Evolutionary conservation across 2,888 invertebrate genomes (phyloP).

Genomic region (Scaptodrosophila latifasciaeformis): DNA sequence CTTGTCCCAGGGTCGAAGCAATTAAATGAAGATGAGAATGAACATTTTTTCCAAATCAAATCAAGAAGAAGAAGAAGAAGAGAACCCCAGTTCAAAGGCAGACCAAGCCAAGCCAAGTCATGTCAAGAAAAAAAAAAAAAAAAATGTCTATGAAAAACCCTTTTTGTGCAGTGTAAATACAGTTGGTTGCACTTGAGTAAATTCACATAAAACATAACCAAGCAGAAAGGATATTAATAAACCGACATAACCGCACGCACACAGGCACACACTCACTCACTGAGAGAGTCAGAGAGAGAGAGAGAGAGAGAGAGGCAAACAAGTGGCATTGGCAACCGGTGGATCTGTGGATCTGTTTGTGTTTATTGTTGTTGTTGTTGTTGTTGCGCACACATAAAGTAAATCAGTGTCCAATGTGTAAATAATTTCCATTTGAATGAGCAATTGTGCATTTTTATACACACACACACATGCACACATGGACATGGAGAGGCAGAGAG

Average conservation of each 20-base stretch:
- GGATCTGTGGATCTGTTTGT: too few species aligned
- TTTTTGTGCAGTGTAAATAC: constrained; percentile 57
- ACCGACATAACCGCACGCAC: constrained; percentile 53
- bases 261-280: constrained; percentile 20
- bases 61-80: constrained; percentile 26
- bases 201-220: constrained; percentile 66
- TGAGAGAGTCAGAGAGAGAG: constrained; percentile 20
- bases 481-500: constrained; percentile 1
- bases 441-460: constrained; percentile 69
- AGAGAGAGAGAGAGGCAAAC: constrained; percentile 8
- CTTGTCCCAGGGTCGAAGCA: too few species aligned
- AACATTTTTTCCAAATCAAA: too few species aligned
- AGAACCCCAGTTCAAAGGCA: constrained; percentile 10
- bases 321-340: constrained; percentile 47
- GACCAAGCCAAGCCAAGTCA: neutral
- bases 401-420: constrained; percentile 70
- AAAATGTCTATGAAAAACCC: constrained; percentile 26
- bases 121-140: constrained; percentile 12
- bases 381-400: constrained; percentile 50
- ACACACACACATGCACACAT: constrained; percentile 32
- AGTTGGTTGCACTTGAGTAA: constrained; percentile 67
- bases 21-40: too few species aligned
- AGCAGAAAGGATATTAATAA: constrained; percentile 70
- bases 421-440: constrained; percentile 74
- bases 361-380: constrained; percentile 25